These are phyloP conservation scores for Cephonodes hylas DNA, from an alignment of 2,888 invertebrate species.

Conservation along the genomic window DNA sequence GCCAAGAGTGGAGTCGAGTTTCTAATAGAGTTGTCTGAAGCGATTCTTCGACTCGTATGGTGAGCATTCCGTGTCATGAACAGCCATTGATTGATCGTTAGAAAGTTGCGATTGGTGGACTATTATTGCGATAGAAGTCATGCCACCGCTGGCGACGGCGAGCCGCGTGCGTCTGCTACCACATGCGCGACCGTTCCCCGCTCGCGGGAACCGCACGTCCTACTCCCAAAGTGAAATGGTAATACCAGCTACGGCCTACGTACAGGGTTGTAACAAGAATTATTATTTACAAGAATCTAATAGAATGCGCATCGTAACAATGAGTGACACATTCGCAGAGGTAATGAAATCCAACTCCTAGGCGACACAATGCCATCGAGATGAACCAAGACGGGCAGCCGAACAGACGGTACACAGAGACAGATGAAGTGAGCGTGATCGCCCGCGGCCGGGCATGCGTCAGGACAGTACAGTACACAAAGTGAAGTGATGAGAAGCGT, in stretches of 20 bases:
- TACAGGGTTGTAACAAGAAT: conserved; percentile 48
- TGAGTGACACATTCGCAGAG: conserved; percentile 74
- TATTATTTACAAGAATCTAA: conserved; percentile 76
- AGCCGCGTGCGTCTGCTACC: conserved; percentile 46
- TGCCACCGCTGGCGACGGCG: conserved; percentile 48
- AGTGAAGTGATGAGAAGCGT: conserved; percentile 80
- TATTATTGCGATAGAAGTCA: conserved; percentile 53
- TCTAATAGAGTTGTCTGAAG: conserved; percentile 76
- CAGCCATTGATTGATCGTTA: conserved; percentile 67
- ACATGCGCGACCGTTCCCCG: conserved; percentile 61
- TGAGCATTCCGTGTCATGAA: conserved; percentile 79
- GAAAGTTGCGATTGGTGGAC: conserved; percentile 56
- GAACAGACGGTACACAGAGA: conserved; percentile 77
- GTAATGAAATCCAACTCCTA: conserved; percentile 73
- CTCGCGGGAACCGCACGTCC: conserved; percentile 45
- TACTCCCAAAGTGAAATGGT: conserved; percentile 43
- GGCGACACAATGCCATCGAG: conserved; percentile 74
- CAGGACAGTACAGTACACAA: conserved; percentile 79
- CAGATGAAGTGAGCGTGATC: conserved; percentile 80
- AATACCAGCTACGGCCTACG: conserved; percentile 65
- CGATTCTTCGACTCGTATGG: conserved; percentile 66
- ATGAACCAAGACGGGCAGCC: conserved; percentile 75
- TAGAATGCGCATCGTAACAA: conserved; percentile 76
- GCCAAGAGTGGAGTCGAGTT: conserved; percentile 79
- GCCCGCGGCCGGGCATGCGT: conserved; percentile 79